A percentile compares a stretch with the other conserved stretches of the same genome.
These are phyloP conservation scores for Calyptomena viridis DNA, from an alignment of 2,113 vertebrate genomes.

Conservation along the genomic window DNA sequence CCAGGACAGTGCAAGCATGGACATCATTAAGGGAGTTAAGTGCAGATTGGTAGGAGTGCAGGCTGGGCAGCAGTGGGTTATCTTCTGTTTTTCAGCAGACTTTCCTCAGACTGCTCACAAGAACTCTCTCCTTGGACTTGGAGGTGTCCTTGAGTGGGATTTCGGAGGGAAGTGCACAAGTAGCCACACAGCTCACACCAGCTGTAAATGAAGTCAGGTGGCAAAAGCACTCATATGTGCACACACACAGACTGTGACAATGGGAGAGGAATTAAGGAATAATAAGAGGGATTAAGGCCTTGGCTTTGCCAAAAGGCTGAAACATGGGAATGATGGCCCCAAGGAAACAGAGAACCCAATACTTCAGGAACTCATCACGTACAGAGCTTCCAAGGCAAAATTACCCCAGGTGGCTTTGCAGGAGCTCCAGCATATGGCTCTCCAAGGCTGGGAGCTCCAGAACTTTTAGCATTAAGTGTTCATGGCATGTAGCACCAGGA, in stretches of 20 bases:
- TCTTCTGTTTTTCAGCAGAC: neutral
- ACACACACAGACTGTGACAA: neutral
- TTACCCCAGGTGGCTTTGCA: neutral
- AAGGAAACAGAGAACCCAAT: neutral
- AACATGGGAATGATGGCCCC: neutral
- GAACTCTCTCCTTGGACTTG: neutral
- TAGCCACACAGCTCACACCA: neutral
- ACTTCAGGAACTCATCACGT: neutral
- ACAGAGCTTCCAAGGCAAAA: neutral
- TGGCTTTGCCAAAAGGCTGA: neutral
- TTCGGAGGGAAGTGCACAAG: neutral
- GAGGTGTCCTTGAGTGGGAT: neutral
- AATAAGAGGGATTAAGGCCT: neutral
- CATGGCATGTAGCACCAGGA: neutral
- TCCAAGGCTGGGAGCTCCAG: neutral
- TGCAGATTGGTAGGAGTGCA: neutral
- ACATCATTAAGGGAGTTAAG: neutral
- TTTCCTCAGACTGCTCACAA: neutral
- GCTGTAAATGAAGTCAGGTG: neutral
- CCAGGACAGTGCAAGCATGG: neutral
- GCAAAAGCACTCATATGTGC: neutral
- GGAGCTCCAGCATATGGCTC: neutral
- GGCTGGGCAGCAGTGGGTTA: neutral
- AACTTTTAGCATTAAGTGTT: neutral
- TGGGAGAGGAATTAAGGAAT: fast-evolving